Percentiles rank a stretch among this genome's conserved stretches.
These are phyloP conservation scores for Rhagoletis pomonella DNA, from an alignment of 1,140 invertebrate genomes.

Conservation along the genomic window DNA sequence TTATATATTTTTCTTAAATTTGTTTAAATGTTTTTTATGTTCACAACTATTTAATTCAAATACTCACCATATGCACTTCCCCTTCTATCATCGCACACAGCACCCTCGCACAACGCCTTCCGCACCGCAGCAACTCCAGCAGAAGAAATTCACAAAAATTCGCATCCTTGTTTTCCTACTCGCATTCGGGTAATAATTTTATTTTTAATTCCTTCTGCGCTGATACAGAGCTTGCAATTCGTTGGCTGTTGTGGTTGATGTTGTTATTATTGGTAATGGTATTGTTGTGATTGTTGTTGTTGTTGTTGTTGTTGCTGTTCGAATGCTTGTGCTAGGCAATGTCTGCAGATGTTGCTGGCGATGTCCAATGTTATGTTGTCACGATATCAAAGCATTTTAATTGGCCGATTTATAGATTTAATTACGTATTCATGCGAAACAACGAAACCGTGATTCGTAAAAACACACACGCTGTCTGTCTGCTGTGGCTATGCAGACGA, in stretches of 20 bases:
- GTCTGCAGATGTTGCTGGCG: slow-evolving; percentile 50
- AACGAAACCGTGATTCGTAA: slow-evolving; percentile 75
- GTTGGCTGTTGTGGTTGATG: background rate
- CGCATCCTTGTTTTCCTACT: slow-evolving; percentile 52
- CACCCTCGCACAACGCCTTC: background rate
- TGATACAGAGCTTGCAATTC: slow-evolving; percentile 42
- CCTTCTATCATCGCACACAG: slow-evolving; percentile 8
- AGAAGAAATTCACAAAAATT: slow-evolving; percentile 30
- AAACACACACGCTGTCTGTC: slow-evolving; percentile 68
- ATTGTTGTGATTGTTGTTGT: background rate
- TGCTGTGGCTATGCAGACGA: background rate
- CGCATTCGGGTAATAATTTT: slow-evolving; percentile 51
- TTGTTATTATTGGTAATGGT: background rate
- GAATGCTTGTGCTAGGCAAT: background rate
- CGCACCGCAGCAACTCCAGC: background rate
- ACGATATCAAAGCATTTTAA: slow-evolving; percentile 75
- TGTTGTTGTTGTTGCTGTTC: background rate
- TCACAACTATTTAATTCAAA: too few species aligned
- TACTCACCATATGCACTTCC: background rate
- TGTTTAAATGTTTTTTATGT: too few species aligned
- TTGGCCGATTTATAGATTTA: slow-evolving; percentile 75
- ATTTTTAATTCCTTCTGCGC: slow-evolving; percentile 52
- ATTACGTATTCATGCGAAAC: slow-evolving; percentile 75
- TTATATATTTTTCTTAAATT: too few species aligned
- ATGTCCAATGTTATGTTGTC: slow-evolving; percentile 74